Conservation (phyloP, 2,888 invertebrate genomes). For the Trichogramma evanescens region DNA sequence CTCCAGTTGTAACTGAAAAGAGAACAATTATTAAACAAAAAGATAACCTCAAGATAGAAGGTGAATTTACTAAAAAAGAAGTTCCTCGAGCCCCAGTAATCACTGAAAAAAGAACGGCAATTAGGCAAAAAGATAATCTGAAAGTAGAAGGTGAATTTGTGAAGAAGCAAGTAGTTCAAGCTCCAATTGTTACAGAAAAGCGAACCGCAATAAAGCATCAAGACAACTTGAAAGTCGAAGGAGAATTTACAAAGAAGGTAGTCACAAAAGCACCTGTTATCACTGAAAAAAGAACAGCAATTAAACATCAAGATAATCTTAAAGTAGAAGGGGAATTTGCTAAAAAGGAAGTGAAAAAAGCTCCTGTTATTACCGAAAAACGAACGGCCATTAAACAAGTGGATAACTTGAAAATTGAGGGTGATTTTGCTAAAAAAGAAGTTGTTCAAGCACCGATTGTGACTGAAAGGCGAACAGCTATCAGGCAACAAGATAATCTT, state of each 20-base stretch:
- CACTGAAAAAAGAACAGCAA: conserved; percentile 40
- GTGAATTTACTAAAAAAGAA: conserved; percentile 50
- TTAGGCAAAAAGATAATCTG: conserved; percentile 50
- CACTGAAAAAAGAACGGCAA: conserved; percentile 22
- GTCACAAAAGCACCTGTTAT: conserved; percentile 31
- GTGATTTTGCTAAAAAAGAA: conserved; percentile 36
- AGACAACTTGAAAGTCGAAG: conserved; percentile 55
- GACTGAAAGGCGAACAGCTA: conserved; percentile 48
- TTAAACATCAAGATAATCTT: conserved; percentile 51
- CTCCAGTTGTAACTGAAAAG: conserved; percentile 39
- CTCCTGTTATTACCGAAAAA: conserved; percentile 51
- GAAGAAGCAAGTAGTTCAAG: conserved; percentile 38
- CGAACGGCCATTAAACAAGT: conserved; percentile 51
- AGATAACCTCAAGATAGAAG: conserved; percentile 47
- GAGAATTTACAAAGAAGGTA: conserved; percentile 48
- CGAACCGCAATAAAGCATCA: conserved; percentile 50
- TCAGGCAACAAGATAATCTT: conserved; percentile 47
- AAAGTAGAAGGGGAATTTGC: conserved; percentile 59
- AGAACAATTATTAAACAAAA: conserved; percentile 38
- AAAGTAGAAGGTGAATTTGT: conserved; percentile 50
- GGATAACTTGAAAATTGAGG: conserved; percentile 47
- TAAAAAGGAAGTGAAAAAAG: conserved; percentile 43
- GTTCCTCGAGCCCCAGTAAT: conserved; percentile 36
- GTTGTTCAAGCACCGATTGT: conserved; percentile 25
- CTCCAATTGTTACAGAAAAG: conserved; percentile 46